phyloP scores from a whole-genome alignment of 2,113 vertebrate species.

The Procavia capensis region DNA sequence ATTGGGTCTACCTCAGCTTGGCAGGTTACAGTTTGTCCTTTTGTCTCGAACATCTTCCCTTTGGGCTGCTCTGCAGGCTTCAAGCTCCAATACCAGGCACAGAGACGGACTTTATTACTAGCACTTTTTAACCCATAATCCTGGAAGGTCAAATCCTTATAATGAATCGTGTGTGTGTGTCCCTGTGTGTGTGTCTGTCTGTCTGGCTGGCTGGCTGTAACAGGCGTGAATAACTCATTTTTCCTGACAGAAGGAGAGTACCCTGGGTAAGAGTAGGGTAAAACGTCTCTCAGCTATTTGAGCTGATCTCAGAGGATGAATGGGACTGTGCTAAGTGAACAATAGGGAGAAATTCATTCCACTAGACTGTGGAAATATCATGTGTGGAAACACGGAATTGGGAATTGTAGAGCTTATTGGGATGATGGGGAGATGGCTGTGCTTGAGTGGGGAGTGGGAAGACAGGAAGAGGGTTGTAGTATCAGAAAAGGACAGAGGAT shows the following conservation, averaged over 20 bases:
- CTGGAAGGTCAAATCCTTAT: conserved; percentile 7
- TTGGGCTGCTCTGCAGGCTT: conserved; percentile 33
- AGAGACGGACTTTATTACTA: conserved; percentile 34
- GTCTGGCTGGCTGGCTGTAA: background rate
- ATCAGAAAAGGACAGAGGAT: background rate
- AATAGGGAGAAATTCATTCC: conserved; percentile 14
- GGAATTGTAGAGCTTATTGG: background rate
- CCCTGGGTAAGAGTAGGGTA: background rate
- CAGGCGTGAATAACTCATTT: background rate
- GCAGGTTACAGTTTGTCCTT: conserved; percentile 5
- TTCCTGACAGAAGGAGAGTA: background rate
- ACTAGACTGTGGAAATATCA: background rate
- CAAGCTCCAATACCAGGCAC: background rate
- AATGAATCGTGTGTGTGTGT: background rate
- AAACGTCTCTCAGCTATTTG: conserved; percentile 37
- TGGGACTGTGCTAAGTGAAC: background rate
- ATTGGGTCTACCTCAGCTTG: background rate
- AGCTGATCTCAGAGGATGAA: conserved; percentile 15
- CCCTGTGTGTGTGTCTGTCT: background rate
- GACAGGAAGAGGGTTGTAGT: background rate
- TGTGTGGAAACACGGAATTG: background rate
- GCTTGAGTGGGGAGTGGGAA: background rate
- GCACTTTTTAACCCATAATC: background rate
- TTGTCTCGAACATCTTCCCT: background rate
- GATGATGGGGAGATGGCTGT: background rate